Evolutionary conservation across 2,113 vertebrate genomes (phyloP), one percentile per base, ranked within the genome.

Genomic region (Meriones unguiculatus): DNA sequence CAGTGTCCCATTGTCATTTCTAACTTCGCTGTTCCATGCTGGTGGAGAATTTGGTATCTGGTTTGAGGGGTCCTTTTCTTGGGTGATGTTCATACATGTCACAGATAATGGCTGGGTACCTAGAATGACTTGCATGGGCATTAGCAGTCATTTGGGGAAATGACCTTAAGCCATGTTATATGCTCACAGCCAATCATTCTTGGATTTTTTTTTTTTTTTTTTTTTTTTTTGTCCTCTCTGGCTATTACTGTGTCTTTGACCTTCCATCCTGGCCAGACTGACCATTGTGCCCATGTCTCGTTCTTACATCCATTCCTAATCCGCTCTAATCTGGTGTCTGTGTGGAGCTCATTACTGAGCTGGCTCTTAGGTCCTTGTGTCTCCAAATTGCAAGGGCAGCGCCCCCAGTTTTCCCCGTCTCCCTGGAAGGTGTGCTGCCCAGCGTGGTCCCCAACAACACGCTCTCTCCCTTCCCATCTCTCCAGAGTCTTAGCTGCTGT

Each of bases 81-180:
- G 57, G 38, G 30, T 24, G 76, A 52, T 84, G 50, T 87, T 85
- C 75, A 28, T 70, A 93, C 41, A 35, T 75, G 20, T 38, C 5
- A 20, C 35, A 32, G 7, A 41, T 35, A 11, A 41, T 22, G 24
- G 12, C 70, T 70, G 32, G 46, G 65, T 35, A n/a, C 52, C 69
- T 52, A 57, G 75, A 85, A 52, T 25, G 20, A 59, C 72, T n/a
- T 69, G 25, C 6, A 35, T 59, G 41, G 70, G 28, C 15, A 57
- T 91, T 62, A 92, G 50, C 80, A 84, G 38, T 18, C 41, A 24
- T 78, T 90, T 90, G 14, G 54, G 81, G 89, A 82, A 89, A 91
- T 62, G 46, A 96, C 86, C 13, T 67, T 90, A 77, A 91, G 28
- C 6, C 12, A 1, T 0, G 4, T 59, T 59, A 72, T 52, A 92